These are phyloP conservation scores for Eremobia ochroleuca DNA, from an alignment of 2,888 invertebrate species.

Conservation along the genomic window DNA sequence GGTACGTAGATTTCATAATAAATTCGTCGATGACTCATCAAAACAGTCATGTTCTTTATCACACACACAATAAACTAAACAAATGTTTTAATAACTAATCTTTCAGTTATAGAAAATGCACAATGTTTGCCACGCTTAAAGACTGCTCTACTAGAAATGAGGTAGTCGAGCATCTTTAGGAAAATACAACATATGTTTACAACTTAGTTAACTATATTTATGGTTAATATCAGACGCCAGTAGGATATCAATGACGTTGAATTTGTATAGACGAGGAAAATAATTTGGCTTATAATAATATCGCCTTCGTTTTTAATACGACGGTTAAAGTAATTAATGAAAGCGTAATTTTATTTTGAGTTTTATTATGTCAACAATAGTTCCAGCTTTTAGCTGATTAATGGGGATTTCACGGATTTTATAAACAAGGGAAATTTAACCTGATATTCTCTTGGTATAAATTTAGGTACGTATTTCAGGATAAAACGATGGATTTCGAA, in stretches of 20 bases:
- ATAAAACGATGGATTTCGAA: conserved; percentile 83
- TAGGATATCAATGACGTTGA: conserved; percentile 13
- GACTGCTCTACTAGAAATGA: conserved; percentile 13
- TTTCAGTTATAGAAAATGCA: background rate
- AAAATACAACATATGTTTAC: conserved; percentile 32
- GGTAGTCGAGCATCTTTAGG: background rate
- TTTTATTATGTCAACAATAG: conserved; percentile 7
- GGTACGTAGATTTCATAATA: conserved; percentile 38
- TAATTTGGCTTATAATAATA: background rate
- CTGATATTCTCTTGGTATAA: conserved; percentile 21
- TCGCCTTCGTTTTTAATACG: background rate
- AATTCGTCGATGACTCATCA: conserved; percentile 32
- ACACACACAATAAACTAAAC: background rate
- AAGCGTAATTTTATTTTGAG: conserved; percentile 13
- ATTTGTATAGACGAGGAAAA: conserved; percentile 5
- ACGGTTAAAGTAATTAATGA: conserved; percentile 1
- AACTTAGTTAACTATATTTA: conserved; percentile 35
- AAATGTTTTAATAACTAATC: conserved; percentile 6
- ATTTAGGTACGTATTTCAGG: conserved; percentile 75
- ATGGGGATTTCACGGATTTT: conserved; percentile 18
- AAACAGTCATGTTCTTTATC: conserved; percentile 3
- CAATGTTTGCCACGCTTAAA: conserved; percentile 2
- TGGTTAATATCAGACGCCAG: conserved; percentile 27
- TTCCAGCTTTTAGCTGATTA: conserved; percentile 9
- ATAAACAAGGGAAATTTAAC: background rate